A percentile compares a stretch with the other conserved stretches of the same genome.
Evolutionary conservation across 2,113 vertebrate species (phyloP).

Genomic region (Alligator sinensis): DNA sequence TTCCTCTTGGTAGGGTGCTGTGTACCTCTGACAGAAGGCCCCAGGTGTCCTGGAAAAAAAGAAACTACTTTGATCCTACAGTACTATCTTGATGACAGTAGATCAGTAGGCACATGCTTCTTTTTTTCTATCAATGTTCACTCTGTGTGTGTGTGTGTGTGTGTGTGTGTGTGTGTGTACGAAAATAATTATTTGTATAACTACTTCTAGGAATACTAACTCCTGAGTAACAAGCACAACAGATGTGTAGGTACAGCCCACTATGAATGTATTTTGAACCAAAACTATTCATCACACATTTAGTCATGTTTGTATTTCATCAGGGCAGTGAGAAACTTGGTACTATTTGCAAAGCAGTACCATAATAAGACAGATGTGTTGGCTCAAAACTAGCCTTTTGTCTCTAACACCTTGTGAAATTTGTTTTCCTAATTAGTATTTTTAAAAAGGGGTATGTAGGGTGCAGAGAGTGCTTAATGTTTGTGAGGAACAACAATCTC

Average conservation of each 20-base stretch:
- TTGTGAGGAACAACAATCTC: background rate
- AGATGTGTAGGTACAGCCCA: conserved; percentile 8
- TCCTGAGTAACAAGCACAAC: background rate
- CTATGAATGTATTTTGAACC: background rate
- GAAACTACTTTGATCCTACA: too few relatives aligned
- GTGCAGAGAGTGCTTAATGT: background rate
- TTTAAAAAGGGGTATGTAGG: background rate
- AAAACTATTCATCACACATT: background rate
- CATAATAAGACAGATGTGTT: background rate
- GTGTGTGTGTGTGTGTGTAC: too few relatives aligned
- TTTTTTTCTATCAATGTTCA: too few relatives aligned
- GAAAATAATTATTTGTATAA: background rate
- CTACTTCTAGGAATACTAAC: conserved; percentile 16
- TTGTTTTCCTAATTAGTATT: background rate
- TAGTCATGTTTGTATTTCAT: background rate
- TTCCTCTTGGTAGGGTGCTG: too few relatives aligned
- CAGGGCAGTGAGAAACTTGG: background rate
- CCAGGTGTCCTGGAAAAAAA: too few relatives aligned
- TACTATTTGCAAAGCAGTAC: background rate
- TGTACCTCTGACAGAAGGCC: too few relatives aligned
- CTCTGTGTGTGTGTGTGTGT: background rate
- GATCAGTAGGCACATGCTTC: too few relatives aligned
- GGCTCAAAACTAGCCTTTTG: background rate
- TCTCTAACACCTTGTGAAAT: background rate
- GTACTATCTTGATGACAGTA: too few relatives aligned